Percentiles rank a stretch among this genome's conserved stretches.
Evolutionary conservation across 2,797 vertebrate species (phyloP).

Genomic region (Harpagifer antarcticus): DNA sequence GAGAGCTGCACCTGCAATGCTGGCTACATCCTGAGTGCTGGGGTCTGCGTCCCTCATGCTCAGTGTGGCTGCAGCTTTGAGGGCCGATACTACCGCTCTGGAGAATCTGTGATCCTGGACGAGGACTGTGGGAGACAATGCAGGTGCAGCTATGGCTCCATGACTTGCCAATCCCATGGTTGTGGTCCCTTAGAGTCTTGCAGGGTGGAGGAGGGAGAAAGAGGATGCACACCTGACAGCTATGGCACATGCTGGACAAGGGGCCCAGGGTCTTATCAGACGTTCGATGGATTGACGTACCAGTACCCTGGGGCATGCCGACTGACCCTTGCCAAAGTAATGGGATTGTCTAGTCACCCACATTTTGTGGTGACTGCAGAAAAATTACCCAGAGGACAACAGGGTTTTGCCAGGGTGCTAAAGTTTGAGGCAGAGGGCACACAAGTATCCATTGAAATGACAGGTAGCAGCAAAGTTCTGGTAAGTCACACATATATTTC

Average conservation of each 20-base stretch:
- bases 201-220: conserved; percentile 48
- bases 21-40: conserved; percentile 76
- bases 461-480: conserved; percentile 49
- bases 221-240: conserved; percentile 69
- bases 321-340: conserved; percentile 69
- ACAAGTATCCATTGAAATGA: conserved; percentile 64
- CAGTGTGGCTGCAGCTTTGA: conserved; percentile 80
- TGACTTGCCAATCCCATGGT: conserved; percentile 28
- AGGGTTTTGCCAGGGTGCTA: conserved; percentile 59
- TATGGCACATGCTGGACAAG: conserved; percentile 71
- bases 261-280: conserved; percentile 70
- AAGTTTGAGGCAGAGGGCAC: conserved; percentile 67
- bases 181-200: conserved; percentile 44
- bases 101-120: conserved; percentile 64
- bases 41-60: conserved; percentile 63
- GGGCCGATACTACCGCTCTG: conserved; percentile 70
- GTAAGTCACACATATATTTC: conserved; percentile 40
- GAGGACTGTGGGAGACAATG: conserved; percentile 72
- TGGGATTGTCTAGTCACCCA: conserved; percentile 40
- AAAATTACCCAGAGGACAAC: conserved; percentile 62
- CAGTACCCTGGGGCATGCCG: conserved; percentile 78
- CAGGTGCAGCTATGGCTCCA: conserved; percentile 50
- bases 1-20: conserved; percentile 78
- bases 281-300: conserved; percentile 75
- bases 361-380: conserved; percentile 67